Conservation (phyloP, 37 sponge, comb jelly and placozoan species). For the Ianthella basta region DNA sequence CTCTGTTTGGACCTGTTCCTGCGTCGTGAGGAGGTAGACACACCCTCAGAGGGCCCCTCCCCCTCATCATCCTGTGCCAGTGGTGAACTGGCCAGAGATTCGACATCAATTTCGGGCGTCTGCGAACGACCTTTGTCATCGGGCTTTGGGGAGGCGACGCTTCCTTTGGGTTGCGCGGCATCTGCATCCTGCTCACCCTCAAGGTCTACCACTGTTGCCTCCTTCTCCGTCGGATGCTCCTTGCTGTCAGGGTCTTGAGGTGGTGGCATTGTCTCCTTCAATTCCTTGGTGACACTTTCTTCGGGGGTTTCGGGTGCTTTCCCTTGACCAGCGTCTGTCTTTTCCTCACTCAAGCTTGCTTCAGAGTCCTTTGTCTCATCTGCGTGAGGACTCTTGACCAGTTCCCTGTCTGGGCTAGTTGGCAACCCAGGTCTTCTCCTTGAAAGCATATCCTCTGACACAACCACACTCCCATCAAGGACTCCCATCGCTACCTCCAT, state of each 20-base stretch:
- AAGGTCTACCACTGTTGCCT: neutral
- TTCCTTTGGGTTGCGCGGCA: too few relatives aligned
- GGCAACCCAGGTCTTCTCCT: neutral
- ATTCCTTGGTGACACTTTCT: neutral
- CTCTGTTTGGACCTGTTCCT: neutral
- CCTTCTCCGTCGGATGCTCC: neutral
- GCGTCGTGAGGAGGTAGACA: neutral
- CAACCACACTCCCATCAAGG: conserved; percentile 8
- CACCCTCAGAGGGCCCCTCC: neutral
- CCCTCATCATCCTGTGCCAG: neutral
- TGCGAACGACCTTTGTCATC: neutral
- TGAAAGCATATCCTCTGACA: conserved; percentile 6
- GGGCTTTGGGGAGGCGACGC: neutral
- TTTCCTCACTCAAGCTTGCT: neutral
- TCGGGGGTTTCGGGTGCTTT: neutral
- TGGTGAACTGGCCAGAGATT: conserved; percentile 20
- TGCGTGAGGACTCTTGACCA: neutral
- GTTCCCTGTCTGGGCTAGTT: neutral
- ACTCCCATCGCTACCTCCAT: neutral
- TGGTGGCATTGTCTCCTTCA: neutral
- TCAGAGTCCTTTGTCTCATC: neutral
- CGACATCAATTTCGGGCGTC: conserved; percentile 17
- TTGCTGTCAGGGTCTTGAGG: neutral
- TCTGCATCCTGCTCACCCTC: neutral
- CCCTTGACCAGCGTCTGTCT: neutral